A percentile compares a stretch with the other conserved stretches of the same genome.
phyloP scores from a whole-genome alignment of 2,797 vertebrate species.

The Hippocampus kuda region DNA sequence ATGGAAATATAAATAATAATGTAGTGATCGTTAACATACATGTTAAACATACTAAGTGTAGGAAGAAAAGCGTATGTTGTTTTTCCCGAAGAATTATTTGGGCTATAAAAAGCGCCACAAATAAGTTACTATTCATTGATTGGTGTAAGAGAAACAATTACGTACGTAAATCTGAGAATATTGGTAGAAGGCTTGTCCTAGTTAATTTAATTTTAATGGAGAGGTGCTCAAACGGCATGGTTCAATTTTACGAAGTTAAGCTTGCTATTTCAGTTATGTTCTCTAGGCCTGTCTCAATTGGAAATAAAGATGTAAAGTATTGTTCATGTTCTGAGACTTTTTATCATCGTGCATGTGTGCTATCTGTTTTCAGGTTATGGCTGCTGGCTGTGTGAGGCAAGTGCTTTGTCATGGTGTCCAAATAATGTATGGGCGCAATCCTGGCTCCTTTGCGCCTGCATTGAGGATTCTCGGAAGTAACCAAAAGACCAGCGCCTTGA shows the following conservation, averaged over 20 bases:
- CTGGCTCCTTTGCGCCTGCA: constrained; percentile 22
- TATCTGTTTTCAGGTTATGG: constrained; percentile 64
- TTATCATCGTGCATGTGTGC: not conserved
- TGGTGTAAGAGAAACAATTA: not conserved
- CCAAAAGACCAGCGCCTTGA: constrained; percentile 1
- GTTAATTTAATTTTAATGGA: no score
- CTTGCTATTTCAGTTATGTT: not conserved
- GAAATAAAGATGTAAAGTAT: not conserved
- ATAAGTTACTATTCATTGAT: not conserved
- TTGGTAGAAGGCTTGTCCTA: no score
- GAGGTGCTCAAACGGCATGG: no score
- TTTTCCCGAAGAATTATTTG: not conserved
- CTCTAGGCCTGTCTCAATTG: not conserved
- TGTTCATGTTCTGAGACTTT: not conserved
- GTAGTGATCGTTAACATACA: not conserved
- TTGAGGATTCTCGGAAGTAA: constrained; percentile 10
- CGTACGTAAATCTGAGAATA: not conserved
- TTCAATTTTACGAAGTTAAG: no score
- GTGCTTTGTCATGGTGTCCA: constrained; percentile 50
- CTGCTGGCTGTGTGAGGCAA: constrained; percentile 61
- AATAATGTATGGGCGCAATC: constrained; percentile 27
- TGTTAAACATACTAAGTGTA: not conserved
- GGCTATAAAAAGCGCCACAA: no score
- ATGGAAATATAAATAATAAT: not conserved
- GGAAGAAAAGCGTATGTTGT: not conserved